Percentiles rank a stretch among this genome's conserved stretches.
Conservation (phyloP, 2,888 invertebrate species). For the Microctonus brassicae region DNA sequence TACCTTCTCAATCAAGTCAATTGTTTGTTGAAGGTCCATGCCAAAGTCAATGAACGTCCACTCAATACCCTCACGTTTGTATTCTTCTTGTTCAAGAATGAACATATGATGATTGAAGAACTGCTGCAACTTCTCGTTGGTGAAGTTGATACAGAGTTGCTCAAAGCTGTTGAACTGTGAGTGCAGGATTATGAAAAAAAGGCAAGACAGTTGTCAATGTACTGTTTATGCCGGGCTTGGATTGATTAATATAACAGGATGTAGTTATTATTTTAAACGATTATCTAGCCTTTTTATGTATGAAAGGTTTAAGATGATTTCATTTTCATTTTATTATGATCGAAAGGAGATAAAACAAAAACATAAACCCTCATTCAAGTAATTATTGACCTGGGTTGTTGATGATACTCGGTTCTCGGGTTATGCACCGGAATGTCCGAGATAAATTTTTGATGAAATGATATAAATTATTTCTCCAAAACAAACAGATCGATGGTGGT, state of each 20-base stretch:
- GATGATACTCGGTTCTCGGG: conserved; percentile 15
- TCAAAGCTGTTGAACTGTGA: conserved; percentile 81
- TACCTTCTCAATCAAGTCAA: conserved; percentile 85
- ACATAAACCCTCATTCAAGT: conserved; percentile 6
- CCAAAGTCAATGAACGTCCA: conserved; percentile 86
- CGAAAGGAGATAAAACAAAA: background rate
- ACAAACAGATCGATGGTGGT: background rate
- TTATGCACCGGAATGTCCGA: conserved; percentile 27
- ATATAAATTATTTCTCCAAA: background rate
- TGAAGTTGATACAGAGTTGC: conserved; percentile 85
- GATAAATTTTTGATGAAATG: background rate
- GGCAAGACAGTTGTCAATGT: conserved; percentile 61
- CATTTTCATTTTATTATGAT: background rate
- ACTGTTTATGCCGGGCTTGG: conserved; percentile 54
- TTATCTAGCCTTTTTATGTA: background rate
- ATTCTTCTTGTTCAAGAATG: conserved; percentile 84
- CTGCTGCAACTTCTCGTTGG: conserved; percentile 83
- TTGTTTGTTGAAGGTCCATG: conserved; percentile 85
- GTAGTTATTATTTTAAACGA: conserved; percentile 10
- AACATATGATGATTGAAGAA: conserved; percentile 88
- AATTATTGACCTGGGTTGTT: conserved; percentile 12
- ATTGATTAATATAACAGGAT: background rate
- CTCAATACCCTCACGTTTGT: conserved; percentile 81
- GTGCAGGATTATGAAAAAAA: conserved; percentile 50
- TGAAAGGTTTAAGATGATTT: background rate